These are phyloP conservation scores for Panthera tigris DNA, from an alignment of 2,113 vertebrate genomes.

Conservation along the genomic window DNA sequence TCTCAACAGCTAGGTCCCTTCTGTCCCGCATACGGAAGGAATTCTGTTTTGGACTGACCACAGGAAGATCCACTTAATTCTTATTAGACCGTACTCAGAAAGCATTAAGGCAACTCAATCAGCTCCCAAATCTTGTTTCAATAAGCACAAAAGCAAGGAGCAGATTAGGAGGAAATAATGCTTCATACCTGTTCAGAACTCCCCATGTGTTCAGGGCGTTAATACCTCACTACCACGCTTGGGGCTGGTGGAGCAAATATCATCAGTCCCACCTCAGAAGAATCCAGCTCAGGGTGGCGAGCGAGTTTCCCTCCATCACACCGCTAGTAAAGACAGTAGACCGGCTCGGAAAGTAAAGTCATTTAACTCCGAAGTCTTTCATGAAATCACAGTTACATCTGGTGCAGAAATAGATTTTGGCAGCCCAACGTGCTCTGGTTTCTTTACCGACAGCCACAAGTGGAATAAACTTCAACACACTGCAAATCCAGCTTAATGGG, in stretches of 20 bases:
- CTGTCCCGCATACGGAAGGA: background rate
- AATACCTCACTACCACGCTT: background rate
- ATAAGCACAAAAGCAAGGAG: background rate
- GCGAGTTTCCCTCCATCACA: background rate
- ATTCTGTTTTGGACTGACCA: background rate
- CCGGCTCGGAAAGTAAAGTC: background rate
- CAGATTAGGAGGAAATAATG: background rate
- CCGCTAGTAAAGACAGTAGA: background rate
- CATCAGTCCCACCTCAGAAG: background rate
- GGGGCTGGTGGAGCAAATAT: background rate
- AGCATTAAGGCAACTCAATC: background rate
- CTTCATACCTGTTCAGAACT: background rate
- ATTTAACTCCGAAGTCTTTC: background rate
- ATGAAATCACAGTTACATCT: background rate
- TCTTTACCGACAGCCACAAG: constrained; percentile 42
- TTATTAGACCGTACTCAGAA: background rate
- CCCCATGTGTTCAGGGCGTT: background rate
- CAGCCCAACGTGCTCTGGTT: background rate
- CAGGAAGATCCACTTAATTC: background rate
- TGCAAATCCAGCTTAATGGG: constrained; percentile 21
- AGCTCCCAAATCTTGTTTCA: background rate
- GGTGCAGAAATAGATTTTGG: background rate
- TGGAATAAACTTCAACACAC: constrained; percentile 43
- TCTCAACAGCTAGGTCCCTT: background rate
- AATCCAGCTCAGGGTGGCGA: background rate